Conservation (phyloP, 2,797 vertebrate genomes). For the Hybognathus amarus region DNA sequence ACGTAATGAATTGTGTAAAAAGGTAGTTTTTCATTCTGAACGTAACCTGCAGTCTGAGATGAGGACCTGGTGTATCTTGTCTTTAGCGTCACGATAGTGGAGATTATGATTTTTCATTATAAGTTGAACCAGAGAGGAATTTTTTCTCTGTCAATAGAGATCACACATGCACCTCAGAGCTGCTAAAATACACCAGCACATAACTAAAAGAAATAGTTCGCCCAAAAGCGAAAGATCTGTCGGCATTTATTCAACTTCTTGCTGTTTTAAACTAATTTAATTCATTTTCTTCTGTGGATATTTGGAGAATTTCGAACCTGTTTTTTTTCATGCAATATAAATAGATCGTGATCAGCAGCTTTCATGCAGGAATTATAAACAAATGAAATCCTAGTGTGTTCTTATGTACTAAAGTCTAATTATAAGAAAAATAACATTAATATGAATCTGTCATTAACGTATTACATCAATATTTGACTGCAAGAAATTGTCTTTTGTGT, state of each 20-base stretch:
- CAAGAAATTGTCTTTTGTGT: constrained; percentile 18
- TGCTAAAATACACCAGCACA: background rate
- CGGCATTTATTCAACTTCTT: background rate
- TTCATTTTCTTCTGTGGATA: background rate
- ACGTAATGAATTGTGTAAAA: background rate
- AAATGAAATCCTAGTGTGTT: background rate
- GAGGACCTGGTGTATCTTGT: background rate
- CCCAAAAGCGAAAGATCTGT: background rate
- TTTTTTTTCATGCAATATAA: background rate
- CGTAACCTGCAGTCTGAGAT: background rate
- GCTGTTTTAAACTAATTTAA: background rate
- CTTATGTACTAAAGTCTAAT: background rate
- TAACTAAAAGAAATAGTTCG: background rate
- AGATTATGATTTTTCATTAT: constrained; percentile 23
- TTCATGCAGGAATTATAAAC: background rate
- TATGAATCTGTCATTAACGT: background rate
- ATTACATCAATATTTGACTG: background rate
- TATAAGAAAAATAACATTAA: background rate
- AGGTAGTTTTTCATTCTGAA: constrained; percentile 6
- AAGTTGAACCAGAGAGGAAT: background rate
- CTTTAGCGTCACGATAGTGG: background rate
- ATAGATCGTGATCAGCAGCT: background rate
- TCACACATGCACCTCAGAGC: background rate
- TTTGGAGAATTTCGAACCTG: background rate
- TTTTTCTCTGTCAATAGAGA: background rate